Evolutionary conservation across 2,113 vertebrate species (phyloP).

Genomic region (Carassius carassius): DNA sequence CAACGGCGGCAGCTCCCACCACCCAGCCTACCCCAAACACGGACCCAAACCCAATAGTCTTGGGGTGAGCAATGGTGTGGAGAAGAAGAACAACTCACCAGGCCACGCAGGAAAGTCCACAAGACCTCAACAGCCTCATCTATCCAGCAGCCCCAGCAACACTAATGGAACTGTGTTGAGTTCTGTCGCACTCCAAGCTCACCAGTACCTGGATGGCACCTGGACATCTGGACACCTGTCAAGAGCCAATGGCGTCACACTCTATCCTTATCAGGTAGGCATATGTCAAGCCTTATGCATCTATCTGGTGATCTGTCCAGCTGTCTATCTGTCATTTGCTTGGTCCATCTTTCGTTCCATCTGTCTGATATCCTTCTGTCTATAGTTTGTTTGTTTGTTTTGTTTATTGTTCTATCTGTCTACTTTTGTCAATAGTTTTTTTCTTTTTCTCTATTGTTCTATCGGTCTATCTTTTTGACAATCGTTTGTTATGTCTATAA

Average conservation of each 20-base stretch:
- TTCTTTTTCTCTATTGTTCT: neutral
- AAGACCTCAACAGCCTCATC: constrained; percentile 67
- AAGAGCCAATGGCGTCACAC: constrained; percentile 87
- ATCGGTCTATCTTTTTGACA: neutral
- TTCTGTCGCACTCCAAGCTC: constrained; percentile 84
- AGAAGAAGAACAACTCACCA: constrained; percentile 86
- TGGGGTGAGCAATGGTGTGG: constrained; percentile 82
- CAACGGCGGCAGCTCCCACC: constrained; percentile 47
- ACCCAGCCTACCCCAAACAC: constrained; percentile 79
- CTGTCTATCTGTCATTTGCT: no score
- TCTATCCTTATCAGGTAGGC: constrained; percentile 95
- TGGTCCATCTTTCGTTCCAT: no score
- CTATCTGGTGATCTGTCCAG: neutral
- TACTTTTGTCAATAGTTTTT: neutral
- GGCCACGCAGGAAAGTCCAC: constrained; percentile 82
- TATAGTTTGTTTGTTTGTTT: no score
- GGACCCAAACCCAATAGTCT: constrained; percentile 88
- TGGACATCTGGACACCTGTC: constrained; percentile 78
- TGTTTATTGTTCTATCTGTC: no score
- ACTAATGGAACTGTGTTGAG: constrained; percentile 76
- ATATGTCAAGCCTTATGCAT: neutral
- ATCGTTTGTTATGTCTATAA: no score
- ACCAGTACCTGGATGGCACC: constrained; percentile 82
- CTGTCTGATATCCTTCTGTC: no score
- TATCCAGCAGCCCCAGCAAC: constrained; percentile 83